Base-by-base conservation (phyloP, 2,797 vertebrate genomes). In the Oreortyx pictus region DNA sequence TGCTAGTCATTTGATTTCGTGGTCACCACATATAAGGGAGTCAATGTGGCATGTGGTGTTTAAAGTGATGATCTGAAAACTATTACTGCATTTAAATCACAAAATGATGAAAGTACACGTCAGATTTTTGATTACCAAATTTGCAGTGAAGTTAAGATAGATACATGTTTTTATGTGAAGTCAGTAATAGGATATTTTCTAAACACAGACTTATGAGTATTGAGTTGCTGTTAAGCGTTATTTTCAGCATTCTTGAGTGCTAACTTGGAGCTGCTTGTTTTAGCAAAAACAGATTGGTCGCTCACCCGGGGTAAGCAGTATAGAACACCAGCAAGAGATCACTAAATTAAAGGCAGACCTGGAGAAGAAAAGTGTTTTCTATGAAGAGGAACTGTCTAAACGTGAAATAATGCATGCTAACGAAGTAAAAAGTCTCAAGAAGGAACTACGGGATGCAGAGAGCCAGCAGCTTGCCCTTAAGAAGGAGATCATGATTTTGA, bases 401-500 rank as follows among this genome's bases (percentile, higher is more conserved):
- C 97, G 99, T 92, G 99, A 99, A 87, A 96, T 97, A 29, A 97
- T 98, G 92, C 99, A 99, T 62, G 96, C 97, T 95, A 97, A 95
- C 43, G 99, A 99, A 97, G 96, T 99, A 33, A 99, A 99, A 98
- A 97, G 97, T 81, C 97, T 99, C 82, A 98, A 98, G 95, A 99
- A 99, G 93, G 99, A 99, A 87, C 97, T 99, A 37, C 98, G 98
- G 29, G 99, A 99, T n/a, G 98, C 98, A 4, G 99, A 99, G 97
- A 98, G 98, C 94, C 99, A 99, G 80, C 98, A 99, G 31, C 99
- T 99, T 72, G 97, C 98, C 75, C 98, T 99, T 90, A 99, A 99
- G 97, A 99, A 99, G 93, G 99, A 99, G 97, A 99, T 99, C 93
- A 98, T 99, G 96, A 96, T 99, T 97, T 98, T 99, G 89, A 99